These are phyloP conservation scores for Diachasmimorpha longicaudata DNA, from an alignment of 1,140 invertebrate genomes.

Conservation along the genomic window DNA sequence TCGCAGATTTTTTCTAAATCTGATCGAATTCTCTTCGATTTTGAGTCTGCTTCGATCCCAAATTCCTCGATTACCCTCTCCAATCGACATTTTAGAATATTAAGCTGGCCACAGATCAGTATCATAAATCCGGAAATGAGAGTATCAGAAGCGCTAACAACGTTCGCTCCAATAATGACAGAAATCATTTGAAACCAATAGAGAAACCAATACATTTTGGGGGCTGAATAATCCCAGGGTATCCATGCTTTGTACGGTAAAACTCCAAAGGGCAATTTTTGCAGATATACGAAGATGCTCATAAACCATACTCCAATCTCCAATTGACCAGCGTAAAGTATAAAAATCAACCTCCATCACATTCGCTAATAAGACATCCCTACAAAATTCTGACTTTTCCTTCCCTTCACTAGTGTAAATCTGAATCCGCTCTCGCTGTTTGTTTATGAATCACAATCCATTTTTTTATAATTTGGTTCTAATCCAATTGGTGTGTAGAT, in stretches of 20 bases:
- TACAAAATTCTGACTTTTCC: no score
- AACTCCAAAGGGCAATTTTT: background rate
- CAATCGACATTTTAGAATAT: background rate
- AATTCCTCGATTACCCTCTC: background rate
- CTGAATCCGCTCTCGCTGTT: no score
- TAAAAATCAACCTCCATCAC: background rate
- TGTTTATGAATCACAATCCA: no score
- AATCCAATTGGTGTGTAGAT: no score
- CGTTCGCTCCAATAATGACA: background rate
- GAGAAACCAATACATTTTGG: background rate
- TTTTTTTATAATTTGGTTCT: no score
- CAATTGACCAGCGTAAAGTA: background rate
- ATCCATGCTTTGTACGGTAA: conserved; percentile 12
- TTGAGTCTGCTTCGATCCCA: no score
- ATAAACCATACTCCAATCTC: background rate
- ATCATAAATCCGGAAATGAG: background rate
- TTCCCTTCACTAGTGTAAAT: no score
- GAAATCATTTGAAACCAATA: background rate
- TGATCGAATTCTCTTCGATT: no score
- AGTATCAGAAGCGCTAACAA: background rate
- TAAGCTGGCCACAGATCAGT: background rate
- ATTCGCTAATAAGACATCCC: no score
- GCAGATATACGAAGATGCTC: background rate
- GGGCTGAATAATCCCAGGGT: background rate
- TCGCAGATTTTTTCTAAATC: no score